A percentile compares a stretch with the other conserved stretches of the same genome.
Conservation (phyloP, 1,140 invertebrate species). For the Aphaenogaster rudis region DNA sequence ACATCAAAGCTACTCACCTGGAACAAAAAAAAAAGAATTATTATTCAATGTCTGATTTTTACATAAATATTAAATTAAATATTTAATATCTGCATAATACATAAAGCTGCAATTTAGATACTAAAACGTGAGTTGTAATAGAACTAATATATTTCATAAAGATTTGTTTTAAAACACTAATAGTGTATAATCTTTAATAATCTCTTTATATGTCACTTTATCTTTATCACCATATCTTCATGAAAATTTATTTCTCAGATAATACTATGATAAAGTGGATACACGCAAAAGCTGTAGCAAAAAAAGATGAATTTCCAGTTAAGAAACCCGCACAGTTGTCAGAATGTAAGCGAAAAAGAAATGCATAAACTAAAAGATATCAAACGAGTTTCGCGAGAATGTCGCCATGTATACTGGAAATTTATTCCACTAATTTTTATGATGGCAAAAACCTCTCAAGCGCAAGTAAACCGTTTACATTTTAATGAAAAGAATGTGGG, state of each 20-base stretch:
- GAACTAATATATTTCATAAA: not conserved
- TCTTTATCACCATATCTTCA: not conserved
- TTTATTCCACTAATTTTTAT: not conserved
- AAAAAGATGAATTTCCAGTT: constrained; percentile 22
- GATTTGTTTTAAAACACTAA: not conserved
- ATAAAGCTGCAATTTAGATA: not conserved
- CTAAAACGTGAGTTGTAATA: not conserved
- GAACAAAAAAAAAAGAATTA: constrained; percentile 42
- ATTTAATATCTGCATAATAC: not conserved
- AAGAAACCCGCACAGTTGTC: not conserved
- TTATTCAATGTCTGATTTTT: not conserved
- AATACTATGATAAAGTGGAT: not conserved
- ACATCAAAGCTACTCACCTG: constrained; percentile 44
- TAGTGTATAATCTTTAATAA: not conserved
- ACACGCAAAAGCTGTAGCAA: not conserved
- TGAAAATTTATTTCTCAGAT: constrained; percentile 4
- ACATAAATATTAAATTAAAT: not conserved
- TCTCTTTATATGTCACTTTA: not conserved
- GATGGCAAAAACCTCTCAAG: not conserved
- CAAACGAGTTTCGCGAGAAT: constrained; percentile 37
- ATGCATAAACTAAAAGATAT: not conserved
- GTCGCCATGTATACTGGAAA: not conserved
- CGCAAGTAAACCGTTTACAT: not conserved
- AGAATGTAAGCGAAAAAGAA: constrained; percentile 25
- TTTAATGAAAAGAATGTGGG: not conserved